These are phyloP conservation scores for Falco columbarius DNA, from an alignment of 2,797 vertebrate species.

Conservation along the genomic window DNA sequence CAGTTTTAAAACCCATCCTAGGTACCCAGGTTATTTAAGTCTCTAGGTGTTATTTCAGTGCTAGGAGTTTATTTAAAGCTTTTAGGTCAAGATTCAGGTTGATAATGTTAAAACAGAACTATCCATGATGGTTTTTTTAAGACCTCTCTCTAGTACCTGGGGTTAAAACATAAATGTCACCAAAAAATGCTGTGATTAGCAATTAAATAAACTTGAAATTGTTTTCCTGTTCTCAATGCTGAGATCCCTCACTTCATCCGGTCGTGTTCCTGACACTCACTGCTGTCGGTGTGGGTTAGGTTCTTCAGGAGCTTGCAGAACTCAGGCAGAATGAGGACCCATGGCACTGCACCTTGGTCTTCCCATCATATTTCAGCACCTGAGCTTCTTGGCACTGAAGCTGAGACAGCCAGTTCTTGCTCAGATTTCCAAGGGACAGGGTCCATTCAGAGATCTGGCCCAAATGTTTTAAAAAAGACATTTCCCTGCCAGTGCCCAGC, in stretches of 20 bases:
- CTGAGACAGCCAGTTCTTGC: not conserved
- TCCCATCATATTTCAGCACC: not conserved
- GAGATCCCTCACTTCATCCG: not conserved
- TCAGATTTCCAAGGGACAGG: not conserved
- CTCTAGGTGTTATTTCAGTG: not conserved
- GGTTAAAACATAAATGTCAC: not conserved
- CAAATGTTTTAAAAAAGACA: not conserved
- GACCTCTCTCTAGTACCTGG: not conserved
- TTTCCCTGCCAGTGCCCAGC: not conserved
- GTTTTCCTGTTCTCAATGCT: not conserved
- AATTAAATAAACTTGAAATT: not conserved
- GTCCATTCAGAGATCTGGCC: not conserved
- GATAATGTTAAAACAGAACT: not conserved
- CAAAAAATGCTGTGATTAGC: not conserved
- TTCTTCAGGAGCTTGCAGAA: not conserved
- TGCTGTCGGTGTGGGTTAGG: rapidly evolving
- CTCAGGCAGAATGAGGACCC: not conserved
- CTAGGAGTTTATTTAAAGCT: not conserved
- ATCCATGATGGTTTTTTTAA: not conserved
- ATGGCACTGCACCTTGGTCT: not conserved
- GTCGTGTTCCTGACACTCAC: not conserved
- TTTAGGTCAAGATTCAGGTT: not conserved
- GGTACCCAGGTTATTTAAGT: not conserved
- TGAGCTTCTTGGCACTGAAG: not conserved
- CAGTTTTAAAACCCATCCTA: not conserved